phyloP scores from a whole-genome alignment of 2,888 invertebrate species.

The Cerceris rybyensis region DNA sequence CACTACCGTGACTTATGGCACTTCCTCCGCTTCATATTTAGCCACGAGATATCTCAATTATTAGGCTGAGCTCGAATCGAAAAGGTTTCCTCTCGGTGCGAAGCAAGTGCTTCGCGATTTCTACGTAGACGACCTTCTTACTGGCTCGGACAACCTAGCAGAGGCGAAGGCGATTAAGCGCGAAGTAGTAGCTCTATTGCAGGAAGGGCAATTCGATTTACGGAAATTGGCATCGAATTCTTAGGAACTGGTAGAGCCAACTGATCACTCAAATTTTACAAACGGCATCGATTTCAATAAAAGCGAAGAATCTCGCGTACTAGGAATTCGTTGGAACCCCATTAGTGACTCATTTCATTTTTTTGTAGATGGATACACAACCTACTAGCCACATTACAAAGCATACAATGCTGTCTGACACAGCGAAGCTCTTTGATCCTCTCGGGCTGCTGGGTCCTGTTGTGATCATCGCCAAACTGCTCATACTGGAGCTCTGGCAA shows the following conservation, averaged over 20 bases:
- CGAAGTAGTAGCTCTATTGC: not conserved
- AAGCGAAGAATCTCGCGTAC: not conserved
- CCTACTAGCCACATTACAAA: not conserved
- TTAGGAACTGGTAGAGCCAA: not conserved
- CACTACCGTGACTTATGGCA: not conserved
- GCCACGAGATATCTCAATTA: not conserved
- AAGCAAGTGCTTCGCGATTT: not conserved
- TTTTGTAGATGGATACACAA: not conserved
- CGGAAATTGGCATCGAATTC: not conserved
- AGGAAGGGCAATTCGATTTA: not conserved
- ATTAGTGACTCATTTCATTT: not conserved
- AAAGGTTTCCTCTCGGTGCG: not conserved
- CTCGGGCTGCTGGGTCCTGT: not conserved
- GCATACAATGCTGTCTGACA: not conserved
- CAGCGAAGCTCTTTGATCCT: not conserved
- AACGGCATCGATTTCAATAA: not conserved
- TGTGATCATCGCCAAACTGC: not conserved
- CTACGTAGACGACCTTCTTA: constrained; percentile 10
- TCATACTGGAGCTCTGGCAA: constrained; percentile 1
- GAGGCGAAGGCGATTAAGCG: not conserved
- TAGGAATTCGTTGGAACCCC: not conserved
- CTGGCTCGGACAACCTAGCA: not conserved
- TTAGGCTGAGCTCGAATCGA: not conserved
- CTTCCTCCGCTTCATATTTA: not conserved
- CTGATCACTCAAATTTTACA: not conserved